Conservation (phyloP, 2,113 vertebrate genomes). For the Sturnus vulgaris region DNA sequence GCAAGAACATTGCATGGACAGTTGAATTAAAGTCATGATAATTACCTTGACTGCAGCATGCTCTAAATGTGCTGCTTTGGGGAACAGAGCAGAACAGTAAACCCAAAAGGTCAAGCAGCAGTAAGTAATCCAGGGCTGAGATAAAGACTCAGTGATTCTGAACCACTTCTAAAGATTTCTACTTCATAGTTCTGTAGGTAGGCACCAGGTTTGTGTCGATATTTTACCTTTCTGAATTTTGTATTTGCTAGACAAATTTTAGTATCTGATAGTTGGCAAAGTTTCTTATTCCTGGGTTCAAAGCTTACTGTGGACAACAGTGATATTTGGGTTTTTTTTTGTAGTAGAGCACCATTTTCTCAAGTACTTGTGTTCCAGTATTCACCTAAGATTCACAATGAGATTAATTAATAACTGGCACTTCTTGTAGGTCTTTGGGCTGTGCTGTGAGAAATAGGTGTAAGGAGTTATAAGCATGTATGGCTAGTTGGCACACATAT, state of each 20-base stretch:
- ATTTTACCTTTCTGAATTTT: background rate
- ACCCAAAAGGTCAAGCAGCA: background rate
- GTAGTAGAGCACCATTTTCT: background rate
- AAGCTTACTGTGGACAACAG: background rate
- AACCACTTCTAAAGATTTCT: background rate
- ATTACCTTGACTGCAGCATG: background rate
- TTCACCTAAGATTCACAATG: background rate
- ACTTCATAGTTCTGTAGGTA: background rate
- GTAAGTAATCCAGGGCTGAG: background rate
- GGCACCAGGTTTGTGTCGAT: background rate
- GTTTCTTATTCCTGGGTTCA: background rate
- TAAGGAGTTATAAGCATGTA: background rate
- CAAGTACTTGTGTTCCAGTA: background rate
- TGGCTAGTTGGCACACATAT: background rate
- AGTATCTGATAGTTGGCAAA: background rate
- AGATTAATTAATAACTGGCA: background rate
- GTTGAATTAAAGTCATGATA: background rate
- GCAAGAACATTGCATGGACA: background rate
- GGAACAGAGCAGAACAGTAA: background rate
- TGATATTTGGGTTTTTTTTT: background rate
- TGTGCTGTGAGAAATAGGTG: background rate
- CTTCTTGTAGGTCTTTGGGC: background rate
- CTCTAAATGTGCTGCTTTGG: background rate
- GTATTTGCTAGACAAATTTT: background rate
- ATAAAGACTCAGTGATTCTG: background rate